phyloP scores from a whole-genome alignment of 2,797 vertebrate species.

The Lindbergichthys nudifrons region DNA sequence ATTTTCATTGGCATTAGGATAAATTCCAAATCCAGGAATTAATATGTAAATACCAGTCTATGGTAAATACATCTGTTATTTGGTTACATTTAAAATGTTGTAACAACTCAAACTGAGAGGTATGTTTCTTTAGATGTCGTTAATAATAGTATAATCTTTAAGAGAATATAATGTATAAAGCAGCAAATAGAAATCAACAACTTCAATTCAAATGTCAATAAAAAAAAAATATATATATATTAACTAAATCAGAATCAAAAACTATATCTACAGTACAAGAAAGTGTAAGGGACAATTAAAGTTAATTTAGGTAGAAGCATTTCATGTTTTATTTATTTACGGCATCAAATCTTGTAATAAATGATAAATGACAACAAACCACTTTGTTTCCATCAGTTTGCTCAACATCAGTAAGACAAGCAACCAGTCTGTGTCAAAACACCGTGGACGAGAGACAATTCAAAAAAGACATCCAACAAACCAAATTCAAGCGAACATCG shows the following conservation, averaged over 20 bases:
- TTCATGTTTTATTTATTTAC: not conserved
- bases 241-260: no score
- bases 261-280: no score
- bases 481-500: slow-evolving; percentile 48
- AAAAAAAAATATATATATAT: no score
- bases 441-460: slow-evolving; percentile 59
- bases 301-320: not conserved
- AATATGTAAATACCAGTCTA: not conserved
- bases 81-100: not conserved
- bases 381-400: slow-evolving; percentile 18
- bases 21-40: not conserved
- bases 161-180: not conserved
- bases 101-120: not conserved
- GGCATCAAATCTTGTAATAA: not conserved
- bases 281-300: no score
- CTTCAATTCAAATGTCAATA: no score
- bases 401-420: slow-evolving; percentile 18
- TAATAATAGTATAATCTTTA: not conserved
- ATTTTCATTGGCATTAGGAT: not conserved
- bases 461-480: slow-evolving; percentile 41
- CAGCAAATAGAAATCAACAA: no score
- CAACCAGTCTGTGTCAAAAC: slow-evolving; percentile 17
- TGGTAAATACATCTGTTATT: not conserved
- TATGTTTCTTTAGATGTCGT: not conserved
- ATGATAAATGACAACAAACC: not conserved